phyloP scores from a whole-genome alignment of 2,888 invertebrate species.

The Drosophila greeni region DNA sequence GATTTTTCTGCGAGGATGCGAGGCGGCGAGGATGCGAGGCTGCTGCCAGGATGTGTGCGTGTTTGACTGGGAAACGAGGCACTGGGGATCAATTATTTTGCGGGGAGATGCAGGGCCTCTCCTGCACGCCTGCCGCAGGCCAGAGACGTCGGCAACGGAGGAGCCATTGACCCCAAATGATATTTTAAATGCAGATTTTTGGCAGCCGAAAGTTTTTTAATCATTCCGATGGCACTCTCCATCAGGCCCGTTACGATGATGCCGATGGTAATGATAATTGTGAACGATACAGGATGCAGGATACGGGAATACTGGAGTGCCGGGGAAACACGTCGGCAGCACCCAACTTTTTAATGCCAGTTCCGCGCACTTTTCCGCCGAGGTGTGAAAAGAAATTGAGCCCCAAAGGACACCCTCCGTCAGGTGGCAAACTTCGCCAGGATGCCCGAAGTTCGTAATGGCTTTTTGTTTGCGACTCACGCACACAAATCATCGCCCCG shows the following conservation, averaged over 20 bases:
- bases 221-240: constrained; percentile 57
- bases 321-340: constrained; percentile 40
- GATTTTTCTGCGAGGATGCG: constrained; percentile 61
- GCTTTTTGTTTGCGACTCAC: constrained; percentile 55
- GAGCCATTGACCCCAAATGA: constrained; percentile 61
- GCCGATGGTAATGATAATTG: constrained; percentile 27
- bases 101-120: constrained; percentile 14
- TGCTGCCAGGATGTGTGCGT: constrained; percentile 1
- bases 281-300: not conserved
- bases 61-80: constrained; percentile 54
- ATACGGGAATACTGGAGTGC: not conserved
- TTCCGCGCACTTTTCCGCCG: constrained; percentile 49
- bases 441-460: constrained; percentile 58
- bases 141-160: constrained; percentile 46
- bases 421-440: constrained; percentile 31
- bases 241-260: constrained; percentile 26
- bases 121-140: constrained; percentile 46
- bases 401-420: constrained; percentile 12
- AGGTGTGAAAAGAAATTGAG: constrained; percentile 52
- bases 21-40: not conserved
- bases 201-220: constrained; percentile 65
- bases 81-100: constrained; percentile 73
- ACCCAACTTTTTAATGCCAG: constrained; percentile 59
- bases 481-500: constrained; percentile 47
- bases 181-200: constrained; percentile 56